Conservation (phyloP, 2,113 vertebrate genomes). For the Turnix velox region DNA sequence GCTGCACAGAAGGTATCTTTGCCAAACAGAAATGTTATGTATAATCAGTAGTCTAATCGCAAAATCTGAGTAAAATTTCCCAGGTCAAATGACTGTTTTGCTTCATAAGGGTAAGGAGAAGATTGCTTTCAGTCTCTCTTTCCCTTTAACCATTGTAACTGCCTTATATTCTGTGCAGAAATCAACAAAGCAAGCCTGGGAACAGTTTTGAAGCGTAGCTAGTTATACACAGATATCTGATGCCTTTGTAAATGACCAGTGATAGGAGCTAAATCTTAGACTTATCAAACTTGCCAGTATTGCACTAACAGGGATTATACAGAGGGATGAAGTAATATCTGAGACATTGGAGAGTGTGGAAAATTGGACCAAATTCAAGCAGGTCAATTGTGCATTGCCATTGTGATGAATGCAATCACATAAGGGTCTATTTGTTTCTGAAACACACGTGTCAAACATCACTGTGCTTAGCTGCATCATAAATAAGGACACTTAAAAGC, state of each 20-base stretch:
- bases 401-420: neutral
- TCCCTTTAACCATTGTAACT: neutral
- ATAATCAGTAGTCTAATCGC: neutral
- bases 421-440: neutral
- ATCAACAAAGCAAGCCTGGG: neutral
- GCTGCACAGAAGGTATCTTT: neutral
- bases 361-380: neutral
- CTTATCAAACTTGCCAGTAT: neutral
- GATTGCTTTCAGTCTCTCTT: neutral
- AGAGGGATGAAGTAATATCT: neutral
- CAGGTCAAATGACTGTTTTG: neutral
- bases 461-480: neutral
- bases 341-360: neutral
- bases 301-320: neutral
- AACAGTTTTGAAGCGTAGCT: neutral
- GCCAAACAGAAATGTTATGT: neutral
- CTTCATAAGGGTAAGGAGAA: neutral
- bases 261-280: neutral
- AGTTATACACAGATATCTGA: neutral
- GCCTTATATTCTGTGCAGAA: neutral
- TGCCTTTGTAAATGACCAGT: constrained; percentile 41
- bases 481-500: neutral
- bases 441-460: neutral
- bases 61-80: neutral
- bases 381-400: neutral